Conservation (phyloP, 2,113 vertebrate species). For the Sturnira hondurensis region DNA sequence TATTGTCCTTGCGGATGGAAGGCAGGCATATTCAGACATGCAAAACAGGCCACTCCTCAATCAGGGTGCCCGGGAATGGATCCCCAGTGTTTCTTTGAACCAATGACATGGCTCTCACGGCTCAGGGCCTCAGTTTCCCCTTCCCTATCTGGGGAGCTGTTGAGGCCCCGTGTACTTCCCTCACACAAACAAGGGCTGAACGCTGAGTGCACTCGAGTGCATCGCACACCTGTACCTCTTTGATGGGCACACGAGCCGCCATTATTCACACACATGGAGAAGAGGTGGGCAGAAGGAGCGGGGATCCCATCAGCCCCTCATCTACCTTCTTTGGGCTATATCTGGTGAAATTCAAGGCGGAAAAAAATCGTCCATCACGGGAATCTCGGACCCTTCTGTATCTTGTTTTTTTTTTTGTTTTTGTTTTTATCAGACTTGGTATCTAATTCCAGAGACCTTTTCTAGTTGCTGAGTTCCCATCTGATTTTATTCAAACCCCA, state of each 20-base stretch:
- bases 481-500: background rate
- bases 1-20: background rate
- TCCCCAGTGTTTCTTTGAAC: background rate
- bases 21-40: background rate
- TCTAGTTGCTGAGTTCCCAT: background rate
- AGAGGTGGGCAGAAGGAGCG: accelerated
- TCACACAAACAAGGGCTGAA: background rate
- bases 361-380: accelerated
- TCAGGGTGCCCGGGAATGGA: accelerated
- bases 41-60: accelerated
- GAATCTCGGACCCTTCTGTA: background rate
- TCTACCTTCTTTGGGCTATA: background rate
- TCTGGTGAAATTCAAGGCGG: background rate
- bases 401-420: no score
- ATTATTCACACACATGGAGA: background rate
- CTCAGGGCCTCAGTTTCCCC: background rate
- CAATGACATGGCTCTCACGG: background rate
- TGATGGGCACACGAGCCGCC: accelerated
- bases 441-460: background rate
- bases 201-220: background rate
- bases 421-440: background rate
- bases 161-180: accelerated
- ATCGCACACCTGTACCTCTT: background rate
- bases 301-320: accelerated
- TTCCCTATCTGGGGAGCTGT: accelerated